Percentiles rank a stretch among this genome's conserved stretches.
phyloP scores from a whole-genome alignment of 2,113 vertebrate genomes.

The Erpornis zantholeuca region DNA sequence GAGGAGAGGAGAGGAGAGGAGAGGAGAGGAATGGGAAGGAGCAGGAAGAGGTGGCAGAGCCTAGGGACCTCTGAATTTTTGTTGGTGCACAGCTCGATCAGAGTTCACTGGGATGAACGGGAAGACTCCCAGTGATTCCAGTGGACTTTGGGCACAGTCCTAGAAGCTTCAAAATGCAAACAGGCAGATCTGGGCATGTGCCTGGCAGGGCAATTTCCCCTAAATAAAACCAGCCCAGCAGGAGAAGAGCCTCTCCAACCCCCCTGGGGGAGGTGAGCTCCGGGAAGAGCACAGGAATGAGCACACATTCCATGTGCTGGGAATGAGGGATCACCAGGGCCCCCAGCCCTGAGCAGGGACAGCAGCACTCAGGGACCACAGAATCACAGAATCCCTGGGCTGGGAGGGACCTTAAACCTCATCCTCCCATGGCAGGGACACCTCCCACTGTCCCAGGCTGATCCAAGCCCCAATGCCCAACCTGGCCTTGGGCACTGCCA shows the following conservation, averaged over 20 bases:
- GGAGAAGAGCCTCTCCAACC: neutral
- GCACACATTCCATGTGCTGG: accelerated
- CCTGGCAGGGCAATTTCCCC: neutral
- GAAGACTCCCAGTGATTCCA: neutral
- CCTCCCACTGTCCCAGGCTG: neutral
- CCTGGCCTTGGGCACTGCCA: neutral
- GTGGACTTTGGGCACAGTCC: constrained; percentile 1
- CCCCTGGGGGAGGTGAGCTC: neutral
- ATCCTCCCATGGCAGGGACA: neutral
- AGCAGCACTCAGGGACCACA: neutral
- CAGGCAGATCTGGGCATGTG: neutral
- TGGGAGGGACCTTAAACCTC: neutral
- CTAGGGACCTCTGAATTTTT: neutral
- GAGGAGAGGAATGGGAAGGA: neutral
- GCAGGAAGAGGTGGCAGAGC: neutral
- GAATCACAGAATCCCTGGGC: accelerated
- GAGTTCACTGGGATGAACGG: neutral
- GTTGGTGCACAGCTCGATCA: neutral
- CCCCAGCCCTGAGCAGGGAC: neutral
- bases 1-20: neutral
- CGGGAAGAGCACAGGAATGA: neutral
- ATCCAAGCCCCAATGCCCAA: neutral
- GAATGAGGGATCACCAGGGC: neutral
- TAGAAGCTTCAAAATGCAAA: constrained; percentile 11
- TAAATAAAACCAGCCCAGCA: neutral